Evolutionary conservation across 2,888 invertebrate genomes (phyloP), one percentile per base, ranked within the genome.

Genomic region (Tolmerus cingulatus): DNA sequence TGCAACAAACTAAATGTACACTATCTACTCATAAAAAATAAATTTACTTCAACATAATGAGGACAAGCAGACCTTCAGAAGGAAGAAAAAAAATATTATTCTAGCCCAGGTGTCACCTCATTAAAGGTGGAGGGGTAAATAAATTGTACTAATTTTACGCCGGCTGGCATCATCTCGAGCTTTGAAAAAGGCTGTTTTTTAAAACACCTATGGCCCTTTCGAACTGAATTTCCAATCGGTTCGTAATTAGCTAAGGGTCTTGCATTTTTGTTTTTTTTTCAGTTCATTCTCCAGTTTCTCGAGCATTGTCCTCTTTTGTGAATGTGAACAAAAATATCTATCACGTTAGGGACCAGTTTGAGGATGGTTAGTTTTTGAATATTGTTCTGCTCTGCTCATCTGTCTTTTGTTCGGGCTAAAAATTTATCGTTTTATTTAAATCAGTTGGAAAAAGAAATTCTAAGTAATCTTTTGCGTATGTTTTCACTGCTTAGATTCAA

Each of bases 61-160:
- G 51, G 51, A 51, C 7, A n/a, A n/a, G 2, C 51, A 7, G 2
- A 51, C n/a, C n/a, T 2, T 1, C 51, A 5, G 23, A 57, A 23
- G 23, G 23, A 57, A 19, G 19, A 1, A 57, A 9, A n/a, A 19
- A 57, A 57, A 57, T 8, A 37, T 8, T 34, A 37, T 51, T 5
- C 37, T 19, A 76, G 85, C 30, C 85, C 85, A 85, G 85, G 85
- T 85, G 85, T 85, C 85, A 27, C 12, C 27, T 85, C 85, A 85
- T 74, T 85, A 85, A 46, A 23, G 27, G 66, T 4, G 19, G 43
- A 85, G 85, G 85, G 85, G 74, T 85, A 85, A 85, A 85, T 85
- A 74, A 85, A 74, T 85, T 82, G 74, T 34, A 34, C 34, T 7
- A 34, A 34, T 74, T 9, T 12, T 12, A 46, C 74, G 27, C 37